Percentiles rank a stretch among this genome's conserved stretches.
phyloP scores from a whole-genome alignment of 2,888 invertebrate species.

The Melinaea marsaeus region DNA sequence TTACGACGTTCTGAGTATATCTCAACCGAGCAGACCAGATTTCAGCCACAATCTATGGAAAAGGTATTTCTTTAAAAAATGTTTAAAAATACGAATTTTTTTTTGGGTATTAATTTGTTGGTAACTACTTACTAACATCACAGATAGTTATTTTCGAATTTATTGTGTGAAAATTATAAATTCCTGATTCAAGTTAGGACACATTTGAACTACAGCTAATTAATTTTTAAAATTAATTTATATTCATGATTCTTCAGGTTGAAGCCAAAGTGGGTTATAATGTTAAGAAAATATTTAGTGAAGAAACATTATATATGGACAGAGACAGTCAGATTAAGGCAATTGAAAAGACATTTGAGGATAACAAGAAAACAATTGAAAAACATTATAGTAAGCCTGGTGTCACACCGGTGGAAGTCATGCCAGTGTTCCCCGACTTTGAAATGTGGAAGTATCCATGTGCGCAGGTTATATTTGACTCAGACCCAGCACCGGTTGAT shows the following conservation, averaged over 20 bases:
- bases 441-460: conserved; percentile 98
- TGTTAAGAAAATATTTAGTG: conserved; percentile 94
- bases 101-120: conserved; percentile 4
- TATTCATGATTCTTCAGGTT: conserved; percentile 70
- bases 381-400: conserved; percentile 98
- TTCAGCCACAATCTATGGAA: conserved; percentile 96
- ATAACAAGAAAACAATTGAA: conserved; percentile 88
- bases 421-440: conserved; percentile 96
- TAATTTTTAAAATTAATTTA: background rate
- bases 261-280: conserved; percentile 99
- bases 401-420: conserved; percentile 90
- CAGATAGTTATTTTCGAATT: too few species aligned
- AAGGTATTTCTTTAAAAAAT: conserved; percentile 71
- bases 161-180: too few species aligned
- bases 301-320: conserved; percentile 96
- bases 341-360: conserved; percentile 97
- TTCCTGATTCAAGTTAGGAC: too few species aligned
- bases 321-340: conserved; percentile 97
- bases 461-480: conserved; percentile 98
- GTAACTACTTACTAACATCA: background rate
- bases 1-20: conserved; percentile 98
- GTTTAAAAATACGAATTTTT: background rate
- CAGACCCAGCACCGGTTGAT: conserved; percentile 96
- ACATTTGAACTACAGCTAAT: too few species aligned
- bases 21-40: conserved; percentile 98